These are phyloP conservation scores for Tapirus indicus DNA, from an alignment of 2,797 vertebrate genomes.

Conservation along the genomic window DNA sequence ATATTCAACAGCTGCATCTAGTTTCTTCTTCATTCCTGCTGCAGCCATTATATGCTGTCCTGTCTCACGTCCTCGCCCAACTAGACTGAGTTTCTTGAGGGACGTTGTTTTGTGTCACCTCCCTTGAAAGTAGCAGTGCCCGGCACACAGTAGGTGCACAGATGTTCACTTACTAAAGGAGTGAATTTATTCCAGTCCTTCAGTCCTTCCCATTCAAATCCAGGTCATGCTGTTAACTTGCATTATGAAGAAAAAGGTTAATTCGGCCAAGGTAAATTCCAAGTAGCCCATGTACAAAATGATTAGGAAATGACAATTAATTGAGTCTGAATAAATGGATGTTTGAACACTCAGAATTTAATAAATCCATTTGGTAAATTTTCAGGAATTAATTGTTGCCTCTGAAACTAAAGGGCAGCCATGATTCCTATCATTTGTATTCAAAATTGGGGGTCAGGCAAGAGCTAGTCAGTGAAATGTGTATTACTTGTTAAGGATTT, in stretches of 20 bases:
- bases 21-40: constrained; percentile 7
- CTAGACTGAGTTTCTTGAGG: background rate
- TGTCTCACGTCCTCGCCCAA: background rate
- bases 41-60: background rate
- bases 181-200: background rate
- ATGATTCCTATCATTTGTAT: constrained; percentile 11
- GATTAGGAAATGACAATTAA: constrained; percentile 60
- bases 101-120: background rate
- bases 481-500: background rate
- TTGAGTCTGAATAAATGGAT: background rate
- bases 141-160: background rate
- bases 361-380: constrained; percentile 29
- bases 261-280: constrained; percentile 51
- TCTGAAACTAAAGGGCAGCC: constrained; percentile 21
- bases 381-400: constrained; percentile 39
- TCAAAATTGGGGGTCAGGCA: background rate
- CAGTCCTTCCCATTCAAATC: constrained; percentile 11
- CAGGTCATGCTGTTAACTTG: constrained; percentile 8
- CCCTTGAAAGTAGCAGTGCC: background rate
- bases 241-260: constrained; percentile 51
- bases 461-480: background rate
- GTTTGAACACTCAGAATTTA: constrained; percentile 33
- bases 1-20: background rate
- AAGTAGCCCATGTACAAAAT: constrained; percentile 41
- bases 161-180: constrained; percentile 11